phyloP scores from a whole-genome alignment of 2,888 invertebrate genomes.

The Brenthis daphne region DNA sequence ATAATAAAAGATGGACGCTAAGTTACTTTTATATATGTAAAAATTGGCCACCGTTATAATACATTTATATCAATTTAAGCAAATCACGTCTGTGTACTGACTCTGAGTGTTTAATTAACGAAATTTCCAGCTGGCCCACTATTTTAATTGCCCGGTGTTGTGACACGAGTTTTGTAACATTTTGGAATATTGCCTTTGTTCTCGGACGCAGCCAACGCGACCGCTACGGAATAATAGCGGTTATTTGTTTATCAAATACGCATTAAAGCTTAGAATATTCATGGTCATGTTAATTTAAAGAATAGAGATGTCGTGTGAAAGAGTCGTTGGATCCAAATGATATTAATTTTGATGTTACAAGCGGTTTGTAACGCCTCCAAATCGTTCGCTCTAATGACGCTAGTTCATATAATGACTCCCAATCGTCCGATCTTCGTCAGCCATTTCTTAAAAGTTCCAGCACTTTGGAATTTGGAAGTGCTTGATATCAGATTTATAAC shows the following conservation, averaged over 20 bases:
- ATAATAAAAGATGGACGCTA: neutral
- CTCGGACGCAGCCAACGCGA: conserved; percentile 66
- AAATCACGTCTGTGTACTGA: conserved; percentile 66
- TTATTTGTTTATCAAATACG: conserved; percentile 80
- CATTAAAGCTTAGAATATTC: conserved; percentile 63
- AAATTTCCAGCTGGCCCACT: conserved; percentile 79
- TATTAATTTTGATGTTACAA: conserved; percentile 70
- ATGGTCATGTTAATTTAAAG: conserved; percentile 56
- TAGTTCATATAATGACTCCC: conserved; percentile 59
- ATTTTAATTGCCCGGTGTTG: conserved; percentile 78
- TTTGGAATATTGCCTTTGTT: conserved; percentile 76
- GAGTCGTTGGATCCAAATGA: conserved; percentile 66
- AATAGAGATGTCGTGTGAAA: conserved; percentile 80
- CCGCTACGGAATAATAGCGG: conserved; percentile 52
- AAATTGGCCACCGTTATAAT: conserved; percentile 25
- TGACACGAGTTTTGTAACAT: conserved; percentile 77
- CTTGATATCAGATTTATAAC: neutral
- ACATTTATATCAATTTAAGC: conserved; percentile 51
- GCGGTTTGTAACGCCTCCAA: conserved; percentile 64
- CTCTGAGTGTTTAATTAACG: conserved; percentile 72
- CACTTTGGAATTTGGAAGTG: conserved; percentile 16
- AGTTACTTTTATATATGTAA: neutral
- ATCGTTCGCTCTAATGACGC: conserved; percentile 64
- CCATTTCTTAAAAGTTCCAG: conserved; percentile 13
- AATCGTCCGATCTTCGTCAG: conserved; percentile 58